A percentile compares a stretch with the other conserved stretches of the same genome.
These are phyloP conservation scores for Stichodactyla helianthus DNA, from an alignment of 64 coral and sea anemone genomes.

Conservation along the genomic window DNA sequence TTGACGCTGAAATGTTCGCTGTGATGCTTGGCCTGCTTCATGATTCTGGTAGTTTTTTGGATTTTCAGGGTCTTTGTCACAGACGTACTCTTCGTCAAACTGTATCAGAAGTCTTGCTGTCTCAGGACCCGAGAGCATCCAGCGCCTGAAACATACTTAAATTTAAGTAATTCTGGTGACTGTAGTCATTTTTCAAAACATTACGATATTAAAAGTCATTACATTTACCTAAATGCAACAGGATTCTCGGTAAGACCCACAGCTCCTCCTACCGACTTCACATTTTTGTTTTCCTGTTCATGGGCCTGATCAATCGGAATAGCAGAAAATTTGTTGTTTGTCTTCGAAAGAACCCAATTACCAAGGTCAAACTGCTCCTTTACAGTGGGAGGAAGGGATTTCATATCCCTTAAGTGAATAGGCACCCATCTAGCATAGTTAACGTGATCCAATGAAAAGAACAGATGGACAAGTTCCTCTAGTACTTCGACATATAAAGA, in stretches of 20 bases:
- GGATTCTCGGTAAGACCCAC: constrained; percentile 53
- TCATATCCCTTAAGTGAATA: constrained; percentile 9
- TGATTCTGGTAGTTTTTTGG: background rate
- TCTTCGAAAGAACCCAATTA: background rate
- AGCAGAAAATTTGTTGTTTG: no score
- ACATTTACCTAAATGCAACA: no score
- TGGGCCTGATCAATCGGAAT: constrained; percentile 51
- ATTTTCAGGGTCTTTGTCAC: background rate
- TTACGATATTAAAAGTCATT: background rate
- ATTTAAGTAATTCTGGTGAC: no score
- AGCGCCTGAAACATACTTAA: background rate
- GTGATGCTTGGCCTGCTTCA: background rate
- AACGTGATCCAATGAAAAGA: constrained; percentile 59
- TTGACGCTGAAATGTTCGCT: constrained; percentile 17
- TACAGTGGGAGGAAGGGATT: background rate
- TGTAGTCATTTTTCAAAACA: no score
- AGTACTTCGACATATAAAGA: constrained; percentile 27
- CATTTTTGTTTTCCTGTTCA: constrained; percentile 54
- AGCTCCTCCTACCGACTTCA: constrained; percentile 35
- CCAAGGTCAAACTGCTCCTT: constrained; percentile 16
- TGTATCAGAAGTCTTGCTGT: constrained; percentile 5
- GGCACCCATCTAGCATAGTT: constrained; percentile 62
- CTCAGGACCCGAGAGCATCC: constrained; percentile 40
- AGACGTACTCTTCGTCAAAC: constrained; percentile 19
- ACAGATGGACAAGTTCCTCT: constrained; percentile 45